Percentiles rank a stretch among this genome's conserved stretches.
These are phyloP conservation scores for Drosophila nebulosa DNA, from an alignment of 1,140 invertebrate species.

Conservation along the genomic window DNA sequence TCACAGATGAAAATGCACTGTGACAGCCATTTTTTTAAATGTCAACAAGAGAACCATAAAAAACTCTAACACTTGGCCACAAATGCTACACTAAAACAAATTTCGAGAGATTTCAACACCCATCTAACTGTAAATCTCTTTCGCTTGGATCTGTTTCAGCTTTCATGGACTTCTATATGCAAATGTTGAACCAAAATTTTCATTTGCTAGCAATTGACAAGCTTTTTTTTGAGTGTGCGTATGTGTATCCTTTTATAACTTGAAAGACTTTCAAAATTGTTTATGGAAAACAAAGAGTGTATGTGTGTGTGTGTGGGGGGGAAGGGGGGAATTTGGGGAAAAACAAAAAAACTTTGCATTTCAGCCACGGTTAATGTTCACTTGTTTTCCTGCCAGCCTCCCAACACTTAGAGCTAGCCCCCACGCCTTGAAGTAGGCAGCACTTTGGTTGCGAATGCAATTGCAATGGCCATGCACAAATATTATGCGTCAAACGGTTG, in stretches of 20 bases:
- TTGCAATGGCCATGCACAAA: slow-evolving; percentile 23
- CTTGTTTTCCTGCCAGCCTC: background rate
- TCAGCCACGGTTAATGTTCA: background rate
- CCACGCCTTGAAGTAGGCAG: slow-evolving; percentile 27
- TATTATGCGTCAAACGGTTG: slow-evolving; percentile 68
- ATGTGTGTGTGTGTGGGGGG: background rate
- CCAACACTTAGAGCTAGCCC: background rate
- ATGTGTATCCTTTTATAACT: background rate
- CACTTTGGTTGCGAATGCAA: slow-evolving; percentile 13
- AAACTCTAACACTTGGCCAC: slow-evolving; percentile 35
- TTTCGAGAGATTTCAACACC: background rate
- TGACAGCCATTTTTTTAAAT: slow-evolving; percentile 56
- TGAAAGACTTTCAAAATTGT: background rate
- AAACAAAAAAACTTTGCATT: slow-evolving; percentile 6
- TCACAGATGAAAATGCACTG: slow-evolving; percentile 46
- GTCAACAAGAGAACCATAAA: slow-evolving; percentile 32
- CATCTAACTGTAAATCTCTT: no score
- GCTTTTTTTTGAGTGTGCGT: background rate
- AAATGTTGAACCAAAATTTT: no score
- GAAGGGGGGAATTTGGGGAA: no score
- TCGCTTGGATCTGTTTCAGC: no score
- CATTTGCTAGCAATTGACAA: no score
- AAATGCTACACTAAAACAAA: slow-evolving; percentile 45
- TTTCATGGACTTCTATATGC: no score
- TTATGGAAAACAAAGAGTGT: background rate